Base-by-base conservation (phyloP, 2,797 vertebrate species). In the Sorex maritimensis region DNA sequence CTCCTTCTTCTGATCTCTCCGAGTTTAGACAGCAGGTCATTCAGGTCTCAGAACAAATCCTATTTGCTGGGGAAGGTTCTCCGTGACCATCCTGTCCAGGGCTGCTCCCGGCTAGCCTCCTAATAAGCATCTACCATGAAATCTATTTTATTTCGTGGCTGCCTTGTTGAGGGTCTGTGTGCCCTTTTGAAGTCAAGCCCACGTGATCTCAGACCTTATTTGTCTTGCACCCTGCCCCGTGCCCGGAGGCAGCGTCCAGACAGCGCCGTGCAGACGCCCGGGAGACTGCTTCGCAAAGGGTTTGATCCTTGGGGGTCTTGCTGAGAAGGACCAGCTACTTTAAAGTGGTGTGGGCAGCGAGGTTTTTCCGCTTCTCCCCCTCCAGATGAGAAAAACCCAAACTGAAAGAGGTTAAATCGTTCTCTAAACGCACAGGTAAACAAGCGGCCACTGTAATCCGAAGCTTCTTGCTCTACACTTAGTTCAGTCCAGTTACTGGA, bases 161-260 rank as follows among this genome's bases (percentile, higher is more conserved):
- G 30, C 63, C n/a, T 86, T 86, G n/a, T 83, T 74, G 55, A 41
- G 17, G 63, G 0, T 78, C 68, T 34, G 44, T 5, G 80, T 85
- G 30, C 38, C 19, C 52, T 65, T 84, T 91, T 46, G 38, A 77
- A 63, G 69, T 85, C 44, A 85, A 85, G 55, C 61, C 46, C 14
- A 34, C 6, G 1, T 28, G 58, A 84, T n/a, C 24, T 78, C 55
- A 74, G 52, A 41, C 23, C n/a, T 75, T 7, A 1, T 3, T 34
- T 69, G 30, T 23, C 75, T 46, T 19, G 63, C 44, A 10, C 12
- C 5, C 0, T 26, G 17, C 21, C 46, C 23, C 9, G 44, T 14
- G 9, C 68, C 84, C 26, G 52, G 28, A 68, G 88, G 21, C 38
- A 26, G 41, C 41, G 3, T 44, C 41, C 41, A 34, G 34, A 34